These are phyloP conservation scores for Cosmopolites sordidus DNA, from an alignment of 2,888 invertebrate species.

Conservation along the genomic window DNA sequence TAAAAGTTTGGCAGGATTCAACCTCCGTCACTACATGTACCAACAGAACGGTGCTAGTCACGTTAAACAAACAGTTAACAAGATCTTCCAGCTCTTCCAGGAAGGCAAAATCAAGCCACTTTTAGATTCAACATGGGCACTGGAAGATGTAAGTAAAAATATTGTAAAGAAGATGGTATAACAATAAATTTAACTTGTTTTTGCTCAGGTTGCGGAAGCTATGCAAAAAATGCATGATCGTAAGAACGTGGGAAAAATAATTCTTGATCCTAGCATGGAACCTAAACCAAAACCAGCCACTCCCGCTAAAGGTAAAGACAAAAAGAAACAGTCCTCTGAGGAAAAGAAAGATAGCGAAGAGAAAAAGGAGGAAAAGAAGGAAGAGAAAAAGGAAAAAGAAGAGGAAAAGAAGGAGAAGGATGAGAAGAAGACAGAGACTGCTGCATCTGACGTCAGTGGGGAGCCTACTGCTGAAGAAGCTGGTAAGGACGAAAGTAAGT, in stretches of 20 bases:
- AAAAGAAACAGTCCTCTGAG: slow-evolving; percentile 64
- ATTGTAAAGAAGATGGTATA: neutral
- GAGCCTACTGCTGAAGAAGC: slow-evolving; percentile 49
- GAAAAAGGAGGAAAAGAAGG: slow-evolving; percentile 53
- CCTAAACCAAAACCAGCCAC: slow-evolving; percentile 77
- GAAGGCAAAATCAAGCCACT: slow-evolving; percentile 76
- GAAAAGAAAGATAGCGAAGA: slow-evolving; percentile 53
- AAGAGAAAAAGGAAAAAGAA: slow-evolving; percentile 50
- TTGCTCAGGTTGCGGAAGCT: slow-evolving; percentile 70
- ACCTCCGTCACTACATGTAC: slow-evolving; percentile 78
- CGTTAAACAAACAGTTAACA: slow-evolving; percentile 66
- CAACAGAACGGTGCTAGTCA: slow-evolving; percentile 69
- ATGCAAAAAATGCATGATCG: slow-evolving; percentile 93
- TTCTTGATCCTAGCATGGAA: slow-evolving; percentile 75
- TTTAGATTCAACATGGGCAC: slow-evolving; percentile 81
- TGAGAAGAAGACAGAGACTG: slow-evolving; percentile 38
- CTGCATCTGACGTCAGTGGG: slow-evolving; percentile 48
- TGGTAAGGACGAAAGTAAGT: slow-evolving; percentile 40
- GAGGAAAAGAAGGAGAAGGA: slow-evolving; percentile 39
- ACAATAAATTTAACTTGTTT: slow-evolving; percentile 5
- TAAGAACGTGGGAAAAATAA: slow-evolving; percentile 84
- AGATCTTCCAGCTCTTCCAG: slow-evolving; percentile 70
- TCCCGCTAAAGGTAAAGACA: slow-evolving; percentile 72
- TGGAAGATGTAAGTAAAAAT: slow-evolving; percentile 68
- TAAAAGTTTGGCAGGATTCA: slow-evolving; percentile 77